Conservation (phyloP, 2,888 invertebrate species). For the Drosophila robusta region DNA sequence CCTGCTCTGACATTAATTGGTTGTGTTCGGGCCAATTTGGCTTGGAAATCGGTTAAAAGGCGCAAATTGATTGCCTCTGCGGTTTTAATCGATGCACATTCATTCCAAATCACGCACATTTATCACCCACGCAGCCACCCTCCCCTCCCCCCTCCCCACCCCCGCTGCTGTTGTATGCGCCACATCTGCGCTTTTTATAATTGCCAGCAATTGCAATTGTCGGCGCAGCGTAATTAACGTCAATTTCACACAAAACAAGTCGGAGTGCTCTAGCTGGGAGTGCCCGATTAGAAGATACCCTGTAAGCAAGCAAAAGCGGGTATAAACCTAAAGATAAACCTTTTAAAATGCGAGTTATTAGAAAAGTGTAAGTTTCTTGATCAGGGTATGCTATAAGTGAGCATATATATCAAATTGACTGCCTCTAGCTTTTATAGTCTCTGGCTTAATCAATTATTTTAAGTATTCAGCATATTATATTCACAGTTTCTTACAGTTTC, state of each 20-base stretch:
- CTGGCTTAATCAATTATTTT: no score
- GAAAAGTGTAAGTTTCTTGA: no score
- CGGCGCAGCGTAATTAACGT: conserved; percentile 60
- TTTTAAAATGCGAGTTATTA: no score
- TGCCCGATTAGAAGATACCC: background rate
- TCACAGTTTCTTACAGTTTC: no score
- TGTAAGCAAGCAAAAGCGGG: background rate
- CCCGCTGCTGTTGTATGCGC: conserved; percentile 22
- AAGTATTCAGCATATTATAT: no score
- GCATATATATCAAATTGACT: no score
- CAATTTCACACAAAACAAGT: conserved; percentile 16
- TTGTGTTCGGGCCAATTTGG: conserved; percentile 75
- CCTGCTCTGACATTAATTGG: conserved; percentile 75
- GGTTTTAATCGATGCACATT: conserved; percentile 82
- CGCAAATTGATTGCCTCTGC: conserved; percentile 82
- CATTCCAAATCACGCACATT: conserved; percentile 82
- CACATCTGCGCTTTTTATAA: conserved; percentile 77
- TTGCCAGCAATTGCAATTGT: conserved; percentile 66
- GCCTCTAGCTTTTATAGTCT: no score
- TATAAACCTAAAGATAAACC: no score
- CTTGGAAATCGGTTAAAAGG: conserved; percentile 67
- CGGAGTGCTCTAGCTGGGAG: background rate
- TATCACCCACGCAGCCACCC: conserved; percentile 66
- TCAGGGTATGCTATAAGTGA: no score
- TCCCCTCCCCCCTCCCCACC: background rate